Evolutionary conservation across 2,888 invertebrate species (phyloP).

Genomic region (Unio delphinus): DNA sequence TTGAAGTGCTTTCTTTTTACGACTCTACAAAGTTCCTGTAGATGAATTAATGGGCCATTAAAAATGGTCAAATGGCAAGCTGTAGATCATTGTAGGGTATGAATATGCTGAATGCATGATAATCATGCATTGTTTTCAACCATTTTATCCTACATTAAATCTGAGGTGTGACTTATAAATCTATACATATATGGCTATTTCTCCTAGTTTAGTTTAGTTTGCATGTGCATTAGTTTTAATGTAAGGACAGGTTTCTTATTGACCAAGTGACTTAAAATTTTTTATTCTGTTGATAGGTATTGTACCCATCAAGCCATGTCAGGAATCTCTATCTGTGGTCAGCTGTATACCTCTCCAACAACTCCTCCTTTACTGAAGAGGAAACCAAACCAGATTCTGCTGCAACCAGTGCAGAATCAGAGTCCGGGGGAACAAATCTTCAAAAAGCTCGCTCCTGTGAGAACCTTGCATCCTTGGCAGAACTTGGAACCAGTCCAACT

Average conservation of each 20-base stretch:
- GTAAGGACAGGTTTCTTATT: background rate
- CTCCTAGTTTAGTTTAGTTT: background rate
- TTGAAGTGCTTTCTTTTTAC: too few relatives aligned
- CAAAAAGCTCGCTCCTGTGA: conserved; percentile 88
- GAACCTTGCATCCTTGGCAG: conserved; percentile 78
- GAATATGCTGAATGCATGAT: too few relatives aligned
- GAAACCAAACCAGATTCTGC: conserved; percentile 41
- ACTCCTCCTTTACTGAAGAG: conserved; percentile 54
- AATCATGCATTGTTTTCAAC: too few relatives aligned
- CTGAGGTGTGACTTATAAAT: too few relatives aligned
- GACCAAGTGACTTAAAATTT: background rate
- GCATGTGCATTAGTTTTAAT: background rate
- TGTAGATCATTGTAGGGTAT: too few relatives aligned
- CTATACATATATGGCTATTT: background rate
- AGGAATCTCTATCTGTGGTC: conserved; percentile 88
- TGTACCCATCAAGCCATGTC: conserved; percentile 89
- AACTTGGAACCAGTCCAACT: conserved; percentile 73
- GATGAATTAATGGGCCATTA: too few relatives aligned
- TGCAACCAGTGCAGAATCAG: conserved; percentile 18
- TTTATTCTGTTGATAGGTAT: conserved; percentile 76
- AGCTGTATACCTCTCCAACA: conserved; percentile 83
- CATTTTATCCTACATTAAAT: too few relatives aligned
- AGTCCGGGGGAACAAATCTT: conserved; percentile 27
- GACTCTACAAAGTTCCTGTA: too few relatives aligned
- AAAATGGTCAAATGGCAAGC: too few relatives aligned